Evolutionary conservation across 2,888 invertebrate genomes (phyloP), one percentile per base, ranked within the genome.

Genomic region (Caradrina kadenii): DNA sequence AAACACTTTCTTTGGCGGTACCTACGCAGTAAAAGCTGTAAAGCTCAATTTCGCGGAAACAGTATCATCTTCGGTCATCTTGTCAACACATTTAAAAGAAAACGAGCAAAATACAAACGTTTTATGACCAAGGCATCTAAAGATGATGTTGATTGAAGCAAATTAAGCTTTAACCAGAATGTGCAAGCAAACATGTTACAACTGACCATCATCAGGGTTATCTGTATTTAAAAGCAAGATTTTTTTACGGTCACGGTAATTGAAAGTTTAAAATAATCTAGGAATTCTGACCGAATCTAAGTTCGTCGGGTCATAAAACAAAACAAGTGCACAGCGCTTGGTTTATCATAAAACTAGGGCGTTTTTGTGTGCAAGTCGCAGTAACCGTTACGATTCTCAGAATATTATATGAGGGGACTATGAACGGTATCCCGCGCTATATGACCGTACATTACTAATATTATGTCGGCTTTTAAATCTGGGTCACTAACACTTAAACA

Each of bases 351-450:
- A 88, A 93, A 92, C 91, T 93, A 89, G 91, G 92, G 91, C 91
- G 88, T 90, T 93, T 92, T 90, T 85, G 89, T 87, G 87, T 86
- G 83, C 80, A 84, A 86, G 85, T 84, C 84, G 85, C 82, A 85
- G 84, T 45, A 45, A 92, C 93, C 92, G 93, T 93, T 94, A 94
- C 83, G 69, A 76, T 94, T 94, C 93, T 93, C 79, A 87, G 93
- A 94, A 93, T 87, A 89, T 84, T 83, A 86, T 84, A 86, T 85
- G 88, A 89, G 90, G 85, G 84, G 87, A 89, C 89, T 89, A 88
- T 88, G 88, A 92, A 93, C 92, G 91, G 92, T 92, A 91, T 87
- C 87, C 84, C 78, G 87, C 88, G 85, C 87, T 86, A 81, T 86
- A 84, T 81, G 88, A 82, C 77, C 85, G 82, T 90, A 88, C 86